Conservation (phyloP, 2,113 vertebrate species). For the Cervus canadensis region DNA sequence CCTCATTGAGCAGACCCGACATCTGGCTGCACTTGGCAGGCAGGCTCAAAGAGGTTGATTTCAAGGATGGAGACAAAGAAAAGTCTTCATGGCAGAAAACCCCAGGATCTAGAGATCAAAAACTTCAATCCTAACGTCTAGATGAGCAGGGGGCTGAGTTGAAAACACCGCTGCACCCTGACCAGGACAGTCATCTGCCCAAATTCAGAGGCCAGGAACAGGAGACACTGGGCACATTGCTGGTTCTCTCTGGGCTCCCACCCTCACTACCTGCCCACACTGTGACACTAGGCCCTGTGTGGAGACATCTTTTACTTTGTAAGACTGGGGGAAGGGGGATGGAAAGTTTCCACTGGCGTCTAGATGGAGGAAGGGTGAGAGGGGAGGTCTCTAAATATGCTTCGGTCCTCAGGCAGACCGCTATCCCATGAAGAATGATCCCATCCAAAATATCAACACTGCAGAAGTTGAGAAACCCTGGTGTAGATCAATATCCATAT, state of each 20-base stretch:
- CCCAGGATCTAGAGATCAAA: too few relatives aligned
- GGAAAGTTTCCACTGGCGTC: too few relatives aligned
- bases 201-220: neutral
- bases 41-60: neutral
- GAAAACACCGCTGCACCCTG: too few relatives aligned
- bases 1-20: neutral
- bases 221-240: neutral
- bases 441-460: neutral
- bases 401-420: neutral
- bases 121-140: too few relatives aligned
- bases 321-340: neutral
- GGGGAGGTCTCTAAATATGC: neutral
- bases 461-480: neutral
- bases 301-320: neutral
- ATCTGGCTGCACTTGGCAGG: neutral
- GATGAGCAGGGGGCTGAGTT: too few relatives aligned
- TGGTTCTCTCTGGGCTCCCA: too few relatives aligned
- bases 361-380: neutral
- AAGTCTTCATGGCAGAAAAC: neutral
- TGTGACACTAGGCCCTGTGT: neutral
- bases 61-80: neutral
- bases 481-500: neutral
- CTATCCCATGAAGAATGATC: neutral
- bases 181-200: too few relatives aligned
- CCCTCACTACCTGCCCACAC: too few relatives aligned